Evolutionary conservation across 2,888 invertebrate genomes (phyloP).

Genomic region (Sisyra nigra): DNA sequence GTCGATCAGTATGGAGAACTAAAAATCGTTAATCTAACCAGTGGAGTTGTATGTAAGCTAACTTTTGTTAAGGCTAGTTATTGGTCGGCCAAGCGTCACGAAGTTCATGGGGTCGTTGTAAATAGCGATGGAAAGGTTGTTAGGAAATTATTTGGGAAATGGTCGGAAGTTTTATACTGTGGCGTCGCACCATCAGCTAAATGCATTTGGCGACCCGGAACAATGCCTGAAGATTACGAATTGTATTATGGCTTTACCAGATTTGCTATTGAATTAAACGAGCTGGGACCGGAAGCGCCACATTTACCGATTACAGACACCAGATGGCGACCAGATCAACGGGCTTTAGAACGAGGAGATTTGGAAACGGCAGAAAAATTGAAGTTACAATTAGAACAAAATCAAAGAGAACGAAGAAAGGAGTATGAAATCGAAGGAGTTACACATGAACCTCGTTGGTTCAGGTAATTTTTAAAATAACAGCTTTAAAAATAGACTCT

Average conservation of each 20-base stretch:
- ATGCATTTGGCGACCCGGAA: slow-evolving; percentile 66
- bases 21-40: slow-evolving; percentile 40
- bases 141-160: slow-evolving; percentile 55
- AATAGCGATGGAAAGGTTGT: slow-evolving; percentile 39
- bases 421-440: slow-evolving; percentile 36
- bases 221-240: slow-evolving; percentile 66
- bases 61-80: slow-evolving; percentile 67
- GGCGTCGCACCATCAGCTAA: slow-evolving; percentile 54
- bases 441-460: slow-evolving; percentile 38
- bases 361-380: slow-evolving; percentile 51
- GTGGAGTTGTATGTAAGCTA: slow-evolving; percentile 53
- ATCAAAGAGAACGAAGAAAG: slow-evolving; percentile 54
- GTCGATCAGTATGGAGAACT: slow-evolving; percentile 78
- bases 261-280: slow-evolving; percentile 74
- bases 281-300: slow-evolving; percentile 45
- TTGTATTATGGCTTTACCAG: slow-evolving; percentile 71
- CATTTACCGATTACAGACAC: slow-evolving; percentile 60
- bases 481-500: slow-evolving; percentile 1
- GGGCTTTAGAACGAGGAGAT: slow-evolving; percentile 59
- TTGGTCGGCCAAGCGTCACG: slow-evolving; percentile 63
- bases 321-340: slow-evolving; percentile 49
- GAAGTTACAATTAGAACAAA: slow-evolving; percentile 55
- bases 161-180: slow-evolving; percentile 67
- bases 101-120: slow-evolving; percentile 52
- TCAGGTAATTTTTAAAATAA: slow-evolving; percentile 29